These are phyloP conservation scores for Lamellibrachia columna DNA, from an alignment of 2,888 invertebrate species.

Conservation along the genomic window DNA sequence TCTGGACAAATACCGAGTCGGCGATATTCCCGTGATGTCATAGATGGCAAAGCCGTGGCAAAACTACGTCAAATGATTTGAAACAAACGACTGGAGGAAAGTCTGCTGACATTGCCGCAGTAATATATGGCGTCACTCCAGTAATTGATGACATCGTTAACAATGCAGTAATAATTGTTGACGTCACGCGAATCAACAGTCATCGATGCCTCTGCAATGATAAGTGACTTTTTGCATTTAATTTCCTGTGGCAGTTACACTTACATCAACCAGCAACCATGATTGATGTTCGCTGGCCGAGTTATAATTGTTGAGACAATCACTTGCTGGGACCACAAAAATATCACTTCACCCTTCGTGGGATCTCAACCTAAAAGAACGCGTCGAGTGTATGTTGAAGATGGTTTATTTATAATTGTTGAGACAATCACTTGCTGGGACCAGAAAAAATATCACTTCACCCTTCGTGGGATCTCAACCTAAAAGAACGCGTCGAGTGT, in stretches of 20 bases:
- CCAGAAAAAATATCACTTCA: too few species aligned
- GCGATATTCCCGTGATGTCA: neutral
- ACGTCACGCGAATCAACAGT: neutral
- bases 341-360: too few species aligned
- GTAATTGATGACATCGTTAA: neutral
- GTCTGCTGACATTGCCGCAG: neutral
- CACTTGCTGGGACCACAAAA: too few species aligned
- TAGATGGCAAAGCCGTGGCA: neutral
- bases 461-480: too few species aligned
- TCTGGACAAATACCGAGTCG: neutral
- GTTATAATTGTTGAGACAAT: too few species aligned
- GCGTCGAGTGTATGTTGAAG: too few species aligned
- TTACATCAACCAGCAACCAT: neutral
- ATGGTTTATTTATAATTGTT: too few species aligned
- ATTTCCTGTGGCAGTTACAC: neutral
- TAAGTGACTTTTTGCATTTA: neutral
- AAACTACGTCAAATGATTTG: neutral
- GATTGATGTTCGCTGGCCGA: neutral
- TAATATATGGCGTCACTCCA: neutral
- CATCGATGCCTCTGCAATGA: neutral
- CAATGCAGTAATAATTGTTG: neutral
- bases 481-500: too few species aligned
- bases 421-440: too few species aligned
- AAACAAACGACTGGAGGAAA: neutral
- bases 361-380: too few species aligned